Conservation (phyloP, 2,113 vertebrate species). For the Oreocharis arfaki region DNA sequence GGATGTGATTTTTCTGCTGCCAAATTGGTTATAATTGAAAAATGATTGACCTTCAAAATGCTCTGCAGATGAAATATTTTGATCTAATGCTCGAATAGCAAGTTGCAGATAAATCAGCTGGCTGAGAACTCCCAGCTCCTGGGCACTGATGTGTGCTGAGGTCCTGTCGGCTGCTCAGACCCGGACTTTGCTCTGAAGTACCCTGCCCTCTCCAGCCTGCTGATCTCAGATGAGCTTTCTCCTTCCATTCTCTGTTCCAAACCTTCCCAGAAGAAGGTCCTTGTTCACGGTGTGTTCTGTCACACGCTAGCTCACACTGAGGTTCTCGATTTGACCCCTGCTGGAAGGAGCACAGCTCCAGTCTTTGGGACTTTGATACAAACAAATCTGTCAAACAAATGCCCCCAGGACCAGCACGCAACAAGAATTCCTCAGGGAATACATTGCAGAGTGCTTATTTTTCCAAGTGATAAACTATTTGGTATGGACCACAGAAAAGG, state of each 20-base stretch:
- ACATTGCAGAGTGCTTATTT: neutral
- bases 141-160: neutral
- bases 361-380: fast-evolving
- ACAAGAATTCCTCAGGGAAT: neutral
- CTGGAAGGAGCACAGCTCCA: neutral
- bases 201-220: neutral
- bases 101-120: neutral
- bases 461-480: neutral
- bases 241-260: neutral
- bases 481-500: neutral
- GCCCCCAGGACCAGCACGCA: fast-evolving
- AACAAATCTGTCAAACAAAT: neutral
- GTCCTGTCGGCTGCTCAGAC: neutral
- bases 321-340: neutral
- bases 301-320: fast-evolving
- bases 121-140: neutral
- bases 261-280: neutral
- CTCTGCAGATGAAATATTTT: neutral
- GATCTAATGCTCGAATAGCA: neutral
- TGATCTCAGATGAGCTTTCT: neutral
- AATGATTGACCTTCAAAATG: constrained; percentile 11
- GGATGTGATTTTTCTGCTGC: neutral
- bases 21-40: constrained; percentile 32
- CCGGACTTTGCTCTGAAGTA: neutral
- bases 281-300: neutral